Percentiles rank a stretch among this genome's conserved stretches.
phyloP scores from a whole-genome alignment of 2,113 vertebrate genomes.

The Triplophysa tibetana region DNA sequence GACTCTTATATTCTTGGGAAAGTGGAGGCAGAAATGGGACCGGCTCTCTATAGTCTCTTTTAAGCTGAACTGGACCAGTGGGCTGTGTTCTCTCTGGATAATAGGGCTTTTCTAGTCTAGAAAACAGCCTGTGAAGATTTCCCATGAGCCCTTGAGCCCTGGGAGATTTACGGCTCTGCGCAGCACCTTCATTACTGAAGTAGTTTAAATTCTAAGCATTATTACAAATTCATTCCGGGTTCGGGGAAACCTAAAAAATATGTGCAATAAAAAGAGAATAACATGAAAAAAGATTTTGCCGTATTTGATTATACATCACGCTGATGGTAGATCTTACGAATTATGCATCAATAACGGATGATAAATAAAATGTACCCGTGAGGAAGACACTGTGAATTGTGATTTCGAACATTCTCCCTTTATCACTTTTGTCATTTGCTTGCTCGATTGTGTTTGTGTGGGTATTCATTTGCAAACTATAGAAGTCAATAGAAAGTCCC shows the following conservation, averaged over 20 bases:
- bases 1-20: neutral
- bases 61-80: slow-evolving; percentile 37
- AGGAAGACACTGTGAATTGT: slow-evolving; percentile 28
- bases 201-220: slow-evolving; percentile 30
- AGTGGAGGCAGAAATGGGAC: neutral
- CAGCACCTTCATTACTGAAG: slow-evolving; percentile 41
- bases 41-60: slow-evolving; percentile 24
- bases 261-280: slow-evolving; percentile 25
- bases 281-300: neutral
- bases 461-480: neutral
- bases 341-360: slow-evolving; percentile 18
- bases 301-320: slow-evolving; percentile 38
- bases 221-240: slow-evolving; percentile 22
- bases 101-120: slow-evolving; percentile 36
- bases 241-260: slow-evolving; percentile 21
- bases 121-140: slow-evolving; percentile 38
- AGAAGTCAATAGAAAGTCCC: neutral
- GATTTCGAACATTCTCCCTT: slow-evolving; percentile 36
- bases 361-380: slow-evolving; percentile 38
- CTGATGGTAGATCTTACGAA: slow-evolving; percentile 24
- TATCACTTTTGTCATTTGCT: slow-evolving; percentile 35
- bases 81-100: slow-evolving; percentile 42
- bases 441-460: neutral
- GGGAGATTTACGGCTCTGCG: slow-evolving; percentile 35
- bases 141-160: slow-evolving; percentile 1